These are phyloP conservation scores for Luscinia megarhynchos DNA, from an alignment of 2,797 vertebrate genomes.

Conservation along the genomic window DNA sequence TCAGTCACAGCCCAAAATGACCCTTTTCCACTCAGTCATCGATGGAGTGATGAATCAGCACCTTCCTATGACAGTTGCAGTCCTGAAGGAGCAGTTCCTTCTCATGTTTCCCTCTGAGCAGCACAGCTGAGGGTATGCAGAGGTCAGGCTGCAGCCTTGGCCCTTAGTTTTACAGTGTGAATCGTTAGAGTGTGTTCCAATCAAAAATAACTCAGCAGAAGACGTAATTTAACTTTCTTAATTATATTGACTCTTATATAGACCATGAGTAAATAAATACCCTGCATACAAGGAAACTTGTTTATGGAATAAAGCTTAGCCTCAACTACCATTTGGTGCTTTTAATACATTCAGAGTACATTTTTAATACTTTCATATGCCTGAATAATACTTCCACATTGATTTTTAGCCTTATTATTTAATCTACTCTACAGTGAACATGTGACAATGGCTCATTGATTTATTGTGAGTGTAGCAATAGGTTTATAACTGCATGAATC, in stretches of 20 bases:
- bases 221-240: conserved; percentile 29
- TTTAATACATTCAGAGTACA: conserved; percentile 68
- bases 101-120: conserved; percentile 45
- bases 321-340: conserved; percentile 55
- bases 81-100: conserved; percentile 41
- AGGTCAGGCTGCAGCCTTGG: conserved; percentile 41
- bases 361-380: conserved; percentile 78
- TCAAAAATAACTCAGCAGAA: conserved; percentile 40
- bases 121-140: conserved; percentile 25
- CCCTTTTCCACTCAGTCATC: conserved; percentile 39
- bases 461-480: conserved; percentile 81
- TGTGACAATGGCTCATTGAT: conserved; percentile 78
- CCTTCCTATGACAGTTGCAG: conserved; percentile 24
- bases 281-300: background rate
- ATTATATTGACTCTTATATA: conserved; percentile 53
- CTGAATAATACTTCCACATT: conserved; percentile 77
- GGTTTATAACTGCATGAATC: conserved; percentile 83
- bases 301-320: conserved; percentile 47
- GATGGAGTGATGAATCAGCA: conserved; percentile 52
- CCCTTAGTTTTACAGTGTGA: conserved; percentile 12
- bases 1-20: conserved; percentile 37
- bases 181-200: background rate
- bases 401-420: conserved; percentile 74
- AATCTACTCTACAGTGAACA: conserved; percentile 72
- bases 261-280: conserved; percentile 38